phyloP scores from a whole-genome alignment of 2,888 invertebrate genomes.

The Eupeodes latifasciatus region DNA sequence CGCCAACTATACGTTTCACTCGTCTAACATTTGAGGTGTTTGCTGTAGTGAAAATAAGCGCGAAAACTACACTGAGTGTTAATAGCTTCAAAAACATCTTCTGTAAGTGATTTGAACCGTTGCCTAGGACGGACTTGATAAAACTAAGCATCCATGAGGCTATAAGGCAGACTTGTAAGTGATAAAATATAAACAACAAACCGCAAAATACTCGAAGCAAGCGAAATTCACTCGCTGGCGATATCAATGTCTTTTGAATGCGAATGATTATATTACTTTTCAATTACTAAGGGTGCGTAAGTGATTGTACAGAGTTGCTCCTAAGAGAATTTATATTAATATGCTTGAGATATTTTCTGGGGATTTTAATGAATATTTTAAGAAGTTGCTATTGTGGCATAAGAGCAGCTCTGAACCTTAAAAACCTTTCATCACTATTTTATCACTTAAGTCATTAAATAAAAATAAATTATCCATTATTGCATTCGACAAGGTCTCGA shows the following conservation, averaged over 20 bases:
- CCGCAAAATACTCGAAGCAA: background rate
- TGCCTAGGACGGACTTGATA: background rate
- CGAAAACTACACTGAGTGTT: background rate
- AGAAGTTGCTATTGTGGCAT: no score
- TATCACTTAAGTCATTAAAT: no score
- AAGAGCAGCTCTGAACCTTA: no score
- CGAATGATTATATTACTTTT: constrained; percentile 6
- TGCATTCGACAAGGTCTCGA: no score
- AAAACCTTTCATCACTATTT: no score
- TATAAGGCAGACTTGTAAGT: background rate
- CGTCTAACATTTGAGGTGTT: constrained; percentile 67
- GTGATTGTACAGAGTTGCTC: background rate
- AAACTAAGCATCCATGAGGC: constrained; percentile 20
- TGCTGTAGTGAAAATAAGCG: constrained; percentile 8
- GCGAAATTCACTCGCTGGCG: background rate
- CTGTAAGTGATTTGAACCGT: background rate
- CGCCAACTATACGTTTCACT: constrained; percentile 87
- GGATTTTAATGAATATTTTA: no score
- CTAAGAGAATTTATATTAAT: background rate
- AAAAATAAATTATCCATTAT: no score
- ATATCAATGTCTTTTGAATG: constrained; percentile 20
- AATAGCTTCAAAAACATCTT: constrained; percentile 10
- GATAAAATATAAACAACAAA: background rate
- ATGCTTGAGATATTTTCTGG: no score
- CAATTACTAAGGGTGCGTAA: background rate